Conservation (phyloP, 2,113 vertebrate species). For the Corythornis madagascariensis region DNA sequence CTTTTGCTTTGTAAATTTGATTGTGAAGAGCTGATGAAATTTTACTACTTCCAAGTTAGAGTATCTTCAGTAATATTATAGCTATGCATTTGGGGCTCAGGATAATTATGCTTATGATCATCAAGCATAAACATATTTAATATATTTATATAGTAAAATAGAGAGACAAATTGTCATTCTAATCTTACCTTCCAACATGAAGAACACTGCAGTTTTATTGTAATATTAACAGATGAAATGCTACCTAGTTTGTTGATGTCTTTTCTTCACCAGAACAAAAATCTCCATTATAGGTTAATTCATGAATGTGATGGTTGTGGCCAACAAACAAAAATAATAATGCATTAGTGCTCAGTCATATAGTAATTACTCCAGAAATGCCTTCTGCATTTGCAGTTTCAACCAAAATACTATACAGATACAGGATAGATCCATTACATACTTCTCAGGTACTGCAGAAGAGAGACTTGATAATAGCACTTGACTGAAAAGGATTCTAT, state of each 20-base stretch:
- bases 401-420: not conserved
- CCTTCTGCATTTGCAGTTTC: not conserved
- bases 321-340: conserved; percentile 29
- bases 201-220: not conserved
- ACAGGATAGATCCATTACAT: not conserved
- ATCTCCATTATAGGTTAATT: not conserved
- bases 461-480: not conserved
- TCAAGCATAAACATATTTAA: not conserved
- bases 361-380: not conserved
- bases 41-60: conserved; percentile 47
- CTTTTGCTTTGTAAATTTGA: conserved; percentile 66
- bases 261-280: conserved; percentile 1
- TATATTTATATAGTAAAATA: not conserved
- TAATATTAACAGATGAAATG: conserved; percentile 2
- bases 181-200: not conserved
- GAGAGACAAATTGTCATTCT: not conserved
- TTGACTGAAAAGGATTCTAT: not conserved
- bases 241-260: not conserved
- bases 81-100: not conserved
- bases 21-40: conserved; percentile 18
- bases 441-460: not conserved
- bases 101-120: not conserved
- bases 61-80: not conserved
- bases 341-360: not conserved
- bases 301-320: not conserved